A percentile compares a stretch with the other conserved stretches of the same genome.
Evolutionary conservation across 2,888 invertebrate genomes (phyloP).

Genomic region (Phortica magna): DNA sequence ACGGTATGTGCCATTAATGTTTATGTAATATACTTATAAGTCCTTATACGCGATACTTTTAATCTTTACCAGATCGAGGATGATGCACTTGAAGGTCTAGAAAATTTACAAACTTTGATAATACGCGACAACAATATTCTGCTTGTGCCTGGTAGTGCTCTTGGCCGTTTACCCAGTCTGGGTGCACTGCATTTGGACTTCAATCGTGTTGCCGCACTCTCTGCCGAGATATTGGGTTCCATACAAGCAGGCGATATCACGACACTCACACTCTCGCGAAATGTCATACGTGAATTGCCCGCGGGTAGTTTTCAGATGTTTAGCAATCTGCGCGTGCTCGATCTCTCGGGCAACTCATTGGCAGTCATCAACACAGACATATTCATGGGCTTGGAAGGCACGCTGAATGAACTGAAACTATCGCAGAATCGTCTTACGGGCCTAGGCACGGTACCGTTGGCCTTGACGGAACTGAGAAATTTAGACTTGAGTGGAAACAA

Average conservation of each 20-base stretch:
- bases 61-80: slow-evolving; percentile 86
- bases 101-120: slow-evolving; percentile 86
- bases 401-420: slow-evolving; percentile 84
- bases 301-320: slow-evolving; percentile 88
- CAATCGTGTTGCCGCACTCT: slow-evolving; percentile 91
- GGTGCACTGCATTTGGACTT: slow-evolving; percentile 88
- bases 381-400: slow-evolving; percentile 87
- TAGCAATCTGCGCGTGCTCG: slow-evolving; percentile 84
- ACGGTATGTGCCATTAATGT: slow-evolving; percentile 82
- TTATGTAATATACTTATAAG: not conserved
- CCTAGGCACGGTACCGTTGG: slow-evolving; percentile 83
- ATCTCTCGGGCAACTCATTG: slow-evolving; percentile 89
- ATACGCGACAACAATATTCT: slow-evolving; percentile 93
- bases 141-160: slow-evolving; percentile 89
- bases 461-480: slow-evolving; percentile 82
- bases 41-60: not conserved
- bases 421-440: slow-evolving; percentile 86
- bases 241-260: slow-evolving; percentile 84
- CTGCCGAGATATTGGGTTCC: slow-evolving; percentile 86
- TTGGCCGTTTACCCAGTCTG: slow-evolving; percentile 87
- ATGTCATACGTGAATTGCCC: slow-evolving; percentile 92
- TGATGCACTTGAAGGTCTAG: slow-evolving; percentile 90
- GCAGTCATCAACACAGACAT: slow-evolving; percentile 85
- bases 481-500: slow-evolving; percentile 90
- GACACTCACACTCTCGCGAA: slow-evolving; percentile 87